Evolutionary conservation across 1,140 invertebrate species (phyloP).

Genomic region (Sminthurides bifidus): DNA sequence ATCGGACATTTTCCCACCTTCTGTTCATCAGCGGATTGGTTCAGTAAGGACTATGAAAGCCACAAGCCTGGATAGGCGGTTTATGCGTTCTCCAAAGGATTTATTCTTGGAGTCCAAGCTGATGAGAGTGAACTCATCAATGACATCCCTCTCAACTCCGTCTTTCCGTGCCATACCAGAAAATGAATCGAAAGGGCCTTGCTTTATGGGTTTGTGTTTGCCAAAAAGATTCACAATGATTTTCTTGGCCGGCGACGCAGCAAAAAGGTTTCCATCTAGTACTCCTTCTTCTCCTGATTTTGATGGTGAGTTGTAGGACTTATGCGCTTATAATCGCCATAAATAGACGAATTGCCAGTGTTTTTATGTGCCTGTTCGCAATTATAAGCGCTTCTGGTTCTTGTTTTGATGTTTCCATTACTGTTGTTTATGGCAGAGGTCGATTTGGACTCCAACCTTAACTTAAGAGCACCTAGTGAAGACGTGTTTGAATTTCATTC

Average conservation of each 20-base stretch:
- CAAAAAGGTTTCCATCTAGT: neutral
- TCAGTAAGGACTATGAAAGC: slow-evolving; percentile 16
- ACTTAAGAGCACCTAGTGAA: too few relatives aligned
- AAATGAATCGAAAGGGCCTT: slow-evolving; percentile 30
- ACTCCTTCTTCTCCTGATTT: neutral
- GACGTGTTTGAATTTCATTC: slow-evolving; percentile 20
- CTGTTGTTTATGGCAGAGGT: too few relatives aligned
- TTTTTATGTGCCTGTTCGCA: too few relatives aligned
- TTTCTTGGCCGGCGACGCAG: slow-evolving; percentile 43
- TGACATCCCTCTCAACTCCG: slow-evolving; percentile 29
- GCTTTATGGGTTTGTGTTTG: slow-evolving; percentile 66
- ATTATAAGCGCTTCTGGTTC: too few relatives aligned
- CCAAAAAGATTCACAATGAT: slow-evolving; percentile 54
- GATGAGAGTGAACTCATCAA: slow-evolving; percentile 22
- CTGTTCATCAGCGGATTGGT: neutral
- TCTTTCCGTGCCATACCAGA: slow-evolving; percentile 20
- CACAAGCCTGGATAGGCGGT: slow-evolving; percentile 23
- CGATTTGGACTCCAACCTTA: neutral
- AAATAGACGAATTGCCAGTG: too few relatives aligned
- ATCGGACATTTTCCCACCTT: slow-evolving; percentile 19
- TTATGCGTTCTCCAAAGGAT: slow-evolving; percentile 21
- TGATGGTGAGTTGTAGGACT: neutral
- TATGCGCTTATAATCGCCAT: too few relatives aligned
- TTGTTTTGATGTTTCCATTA: too few relatives aligned
- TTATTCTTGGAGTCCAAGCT: slow-evolving; percentile 29